These are phyloP conservation scores for Dinothrombium tinctorium DNA, from an alignment of 1,140 invertebrate species.

Conservation along the genomic window DNA sequence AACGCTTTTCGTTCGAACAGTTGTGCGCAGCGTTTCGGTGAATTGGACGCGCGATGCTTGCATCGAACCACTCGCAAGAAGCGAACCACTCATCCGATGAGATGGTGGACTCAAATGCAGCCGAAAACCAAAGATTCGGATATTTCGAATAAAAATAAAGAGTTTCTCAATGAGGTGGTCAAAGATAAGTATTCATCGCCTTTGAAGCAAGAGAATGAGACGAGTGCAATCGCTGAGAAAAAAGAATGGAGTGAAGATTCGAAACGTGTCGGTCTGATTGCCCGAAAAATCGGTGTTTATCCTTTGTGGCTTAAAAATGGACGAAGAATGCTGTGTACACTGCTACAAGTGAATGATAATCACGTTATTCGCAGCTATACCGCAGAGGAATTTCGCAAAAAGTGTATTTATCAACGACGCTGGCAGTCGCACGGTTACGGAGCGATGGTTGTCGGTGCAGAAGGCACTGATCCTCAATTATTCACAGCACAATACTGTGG, in stretches of 20 bases:
- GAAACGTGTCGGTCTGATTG: slow-evolving; percentile 57
- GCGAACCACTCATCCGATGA: slow-evolving; percentile 16
- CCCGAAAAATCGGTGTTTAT: slow-evolving; percentile 66
- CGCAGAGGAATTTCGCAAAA: slow-evolving; percentile 38
- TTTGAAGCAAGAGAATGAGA: slow-evolving; percentile 28
- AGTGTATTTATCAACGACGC: slow-evolving; percentile 15
- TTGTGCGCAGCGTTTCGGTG: no score
- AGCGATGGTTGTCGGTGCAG: slow-evolving; percentile 62
- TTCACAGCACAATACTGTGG: slow-evolving; percentile 72
- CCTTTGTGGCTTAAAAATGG: slow-evolving; percentile 79
- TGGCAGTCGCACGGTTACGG: slow-evolving; percentile 25
- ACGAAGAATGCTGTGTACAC: slow-evolving; percentile 42
- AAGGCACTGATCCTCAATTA: slow-evolving; percentile 55
- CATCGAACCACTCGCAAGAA: no score
- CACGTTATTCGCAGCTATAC: slow-evolving; percentile 79
- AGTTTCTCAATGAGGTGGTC: slow-evolving; percentile 53
- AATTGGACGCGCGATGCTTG: no score
- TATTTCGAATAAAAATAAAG: slow-evolving; percentile 49
- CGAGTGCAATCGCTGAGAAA: no score
- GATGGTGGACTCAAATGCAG: slow-evolving; percentile 15
- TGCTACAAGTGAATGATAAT: slow-evolving; percentile 79
- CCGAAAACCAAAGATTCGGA: slow-evolving; percentile 25
- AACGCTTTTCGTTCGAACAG: no score
- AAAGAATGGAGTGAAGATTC: slow-evolving; percentile 35
- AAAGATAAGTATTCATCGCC: slow-evolving; percentile 31